Percentiles rank a stretch among this genome's conserved stretches.
These are phyloP conservation scores for Myodes glareolus DNA, from an alignment of 2,113 vertebrate genomes.

Conservation along the genomic window DNA sequence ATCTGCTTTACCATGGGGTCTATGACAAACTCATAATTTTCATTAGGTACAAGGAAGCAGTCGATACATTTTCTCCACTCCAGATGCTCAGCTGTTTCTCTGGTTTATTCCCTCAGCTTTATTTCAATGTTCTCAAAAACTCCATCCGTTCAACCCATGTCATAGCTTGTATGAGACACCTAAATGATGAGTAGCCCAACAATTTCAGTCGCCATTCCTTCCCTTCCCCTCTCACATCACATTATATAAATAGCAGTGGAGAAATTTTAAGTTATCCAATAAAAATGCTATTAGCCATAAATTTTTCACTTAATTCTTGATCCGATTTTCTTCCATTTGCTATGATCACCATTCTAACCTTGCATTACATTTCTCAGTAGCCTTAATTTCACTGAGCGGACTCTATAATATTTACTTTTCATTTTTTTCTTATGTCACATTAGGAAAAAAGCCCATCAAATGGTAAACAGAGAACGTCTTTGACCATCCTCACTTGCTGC, in stretches of 20 bases:
- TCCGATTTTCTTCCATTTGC: neutral
- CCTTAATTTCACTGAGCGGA: neutral
- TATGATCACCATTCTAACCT: neutral
- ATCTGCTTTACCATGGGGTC: slow-evolving; percentile 60
- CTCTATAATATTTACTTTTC: neutral
- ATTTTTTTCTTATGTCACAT: slow-evolving; percentile 5
- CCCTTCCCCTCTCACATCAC: neutral
- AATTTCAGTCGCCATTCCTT: neutral
- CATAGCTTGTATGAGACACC: neutral
- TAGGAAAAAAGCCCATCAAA: neutral
- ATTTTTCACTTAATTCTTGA: neutral
- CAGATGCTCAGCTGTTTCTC: slow-evolving; percentile 1
- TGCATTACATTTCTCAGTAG: neutral
- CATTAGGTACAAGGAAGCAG: slow-evolving; percentile 25
- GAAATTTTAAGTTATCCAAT: neutral
- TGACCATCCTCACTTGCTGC: neutral
- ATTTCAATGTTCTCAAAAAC: neutral
- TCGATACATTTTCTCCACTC: neutral
- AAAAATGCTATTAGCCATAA: neutral
- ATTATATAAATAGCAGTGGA: neutral
- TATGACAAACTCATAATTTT: slow-evolving; percentile 65
- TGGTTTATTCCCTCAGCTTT: neutral
- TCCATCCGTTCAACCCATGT: neutral
- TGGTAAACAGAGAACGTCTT: neutral
- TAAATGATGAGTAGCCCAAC: neutral